Conservation (phyloP, 2,888 invertebrate species). For the Drosophila eohydei region DNA sequence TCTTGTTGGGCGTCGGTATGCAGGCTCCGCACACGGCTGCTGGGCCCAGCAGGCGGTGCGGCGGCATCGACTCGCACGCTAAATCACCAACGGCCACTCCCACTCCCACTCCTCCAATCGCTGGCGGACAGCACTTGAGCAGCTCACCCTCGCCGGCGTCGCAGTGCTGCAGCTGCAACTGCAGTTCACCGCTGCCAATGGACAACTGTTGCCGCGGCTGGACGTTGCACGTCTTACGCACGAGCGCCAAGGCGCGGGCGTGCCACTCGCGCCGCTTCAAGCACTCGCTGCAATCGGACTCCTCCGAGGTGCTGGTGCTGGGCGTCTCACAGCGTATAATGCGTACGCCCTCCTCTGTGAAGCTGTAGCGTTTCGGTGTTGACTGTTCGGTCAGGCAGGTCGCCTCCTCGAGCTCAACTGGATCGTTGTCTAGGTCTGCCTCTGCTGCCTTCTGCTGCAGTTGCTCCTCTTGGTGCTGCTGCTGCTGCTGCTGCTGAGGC, state of each 20-base stretch:
- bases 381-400: conserved; percentile 53
- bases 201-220: conserved; percentile 65
- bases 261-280: conserved; percentile 85
- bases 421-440: conserved; percentile 9
- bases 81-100: background rate
- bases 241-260: conserved; percentile 84
- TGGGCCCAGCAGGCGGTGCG: conserved; percentile 88
- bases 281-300: conserved; percentile 85
- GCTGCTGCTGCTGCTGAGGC: conserved; percentile 17
- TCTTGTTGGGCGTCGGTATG: conserved; percentile 84
- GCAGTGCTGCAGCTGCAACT: conserved; percentile 68
- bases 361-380: conserved; percentile 88
- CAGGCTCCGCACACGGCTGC: conserved; percentile 90
- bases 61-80: conserved; percentile 87
- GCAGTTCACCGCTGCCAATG: conserved; percentile 60
- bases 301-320: conserved; percentile 84
- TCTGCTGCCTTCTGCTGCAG: conserved; percentile 14
- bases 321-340: conserved; percentile 85
- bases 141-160: conserved; percentile 74
- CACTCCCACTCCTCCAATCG: background rate
- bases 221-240: conserved; percentile 84
- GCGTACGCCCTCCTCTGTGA: conserved; percentile 89
- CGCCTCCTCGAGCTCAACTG: conserved; percentile 30
- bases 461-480: conserved; percentile 12
- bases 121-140: conserved; percentile 69